Evolutionary conservation across 2,888 invertebrate genomes (phyloP).

Genomic region (Ramazzottius varieornatus): DNA sequence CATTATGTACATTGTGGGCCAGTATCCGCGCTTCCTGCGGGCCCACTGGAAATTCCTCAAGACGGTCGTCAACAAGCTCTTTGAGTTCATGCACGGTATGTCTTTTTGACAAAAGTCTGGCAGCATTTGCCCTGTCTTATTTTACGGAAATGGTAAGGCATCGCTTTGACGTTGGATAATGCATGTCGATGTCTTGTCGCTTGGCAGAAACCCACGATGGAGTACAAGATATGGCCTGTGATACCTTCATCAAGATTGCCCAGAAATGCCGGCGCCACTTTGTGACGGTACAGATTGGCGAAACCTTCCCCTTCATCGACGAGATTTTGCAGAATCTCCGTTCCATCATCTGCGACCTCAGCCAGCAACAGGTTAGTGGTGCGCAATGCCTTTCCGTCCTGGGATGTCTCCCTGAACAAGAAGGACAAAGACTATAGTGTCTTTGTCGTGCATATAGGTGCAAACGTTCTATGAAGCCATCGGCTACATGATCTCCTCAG

Average conservation of each 20-base stretch:
- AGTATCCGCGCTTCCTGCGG: slow-evolving; percentile 84
- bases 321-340: slow-evolving; percentile 87
- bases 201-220: slow-evolving; percentile 80
- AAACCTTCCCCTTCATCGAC: slow-evolving; percentile 88
- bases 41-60: slow-evolving; percentile 99
- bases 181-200: no score
- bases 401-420: neutral
- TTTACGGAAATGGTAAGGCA: neutral
- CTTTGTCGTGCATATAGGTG: slow-evolving; percentile 22
- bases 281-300: slow-evolving; percentile 73
- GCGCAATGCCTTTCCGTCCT: slow-evolving; percentile 5
- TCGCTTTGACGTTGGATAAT: no score
- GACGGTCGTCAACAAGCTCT: slow-evolving; percentile 96
- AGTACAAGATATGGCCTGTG: slow-evolving; percentile 99
- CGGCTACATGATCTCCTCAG: slow-evolving; percentile 92
- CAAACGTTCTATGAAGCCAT: slow-evolving; percentile 99
- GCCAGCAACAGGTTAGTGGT: slow-evolving; percentile 62
- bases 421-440: neutral
- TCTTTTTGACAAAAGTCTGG: no score
- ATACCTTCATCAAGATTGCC: slow-evolving; percentile 98
- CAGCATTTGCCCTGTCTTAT: no score
- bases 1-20: slow-evolving; percentile 99
- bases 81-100: slow-evolving; percentile 95
- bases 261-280: slow-evolving; percentile 92
- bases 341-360: slow-evolving; percentile 91